Evolutionary conservation across 2,797 vertebrate genomes (phyloP).

Genomic region (Scyliorhinus canicula): DNA sequence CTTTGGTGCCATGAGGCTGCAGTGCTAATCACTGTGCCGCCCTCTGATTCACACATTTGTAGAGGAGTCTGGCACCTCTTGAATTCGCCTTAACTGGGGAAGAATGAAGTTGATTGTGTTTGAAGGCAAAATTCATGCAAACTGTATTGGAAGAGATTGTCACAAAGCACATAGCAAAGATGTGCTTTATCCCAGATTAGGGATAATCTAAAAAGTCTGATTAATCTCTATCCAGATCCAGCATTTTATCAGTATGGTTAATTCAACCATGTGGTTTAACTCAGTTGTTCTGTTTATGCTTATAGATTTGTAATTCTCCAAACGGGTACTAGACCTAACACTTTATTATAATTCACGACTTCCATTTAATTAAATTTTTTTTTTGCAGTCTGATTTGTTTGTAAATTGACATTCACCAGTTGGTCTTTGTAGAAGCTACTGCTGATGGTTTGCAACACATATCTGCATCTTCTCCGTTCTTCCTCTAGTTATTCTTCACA

Average conservation of each 20-base stretch:
- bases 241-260: background rate
- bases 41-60: too few relatives aligned
- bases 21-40: too few relatives aligned
- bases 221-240: background rate
- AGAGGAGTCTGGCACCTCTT: background rate
- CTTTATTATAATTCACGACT: background rate
- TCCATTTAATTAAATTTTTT: background rate
- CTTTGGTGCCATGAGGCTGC: too few relatives aligned
- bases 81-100: background rate
- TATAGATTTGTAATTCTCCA: background rate
- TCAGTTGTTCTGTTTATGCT: background rate
- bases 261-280: background rate
- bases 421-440: background rate
- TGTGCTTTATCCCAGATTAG: background rate
- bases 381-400: background rate
- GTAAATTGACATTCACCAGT: background rate
- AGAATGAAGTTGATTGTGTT: background rate
- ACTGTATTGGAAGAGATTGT: background rate
- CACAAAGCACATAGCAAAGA: background rate
- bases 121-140: background rate
- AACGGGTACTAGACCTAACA: background rate
- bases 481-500: background rate
- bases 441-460: background rate
- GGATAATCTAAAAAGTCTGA: background rate
- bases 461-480: background rate